Conservation (phyloP, 2,113 vertebrate species). For the Alces alces region DNA sequence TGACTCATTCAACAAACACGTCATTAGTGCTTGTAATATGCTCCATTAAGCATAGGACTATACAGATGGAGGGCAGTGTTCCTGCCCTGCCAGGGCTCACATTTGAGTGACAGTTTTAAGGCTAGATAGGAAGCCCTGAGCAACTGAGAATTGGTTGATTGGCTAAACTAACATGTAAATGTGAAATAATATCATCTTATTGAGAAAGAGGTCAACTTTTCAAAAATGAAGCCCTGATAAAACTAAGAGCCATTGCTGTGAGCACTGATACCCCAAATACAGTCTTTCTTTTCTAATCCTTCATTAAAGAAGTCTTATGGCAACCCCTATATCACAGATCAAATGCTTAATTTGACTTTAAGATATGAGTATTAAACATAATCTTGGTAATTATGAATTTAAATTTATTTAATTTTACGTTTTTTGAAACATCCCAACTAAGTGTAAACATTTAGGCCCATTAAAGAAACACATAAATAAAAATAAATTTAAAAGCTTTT, state of each 20-base stretch:
- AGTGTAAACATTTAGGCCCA: neutral
- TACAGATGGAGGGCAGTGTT: neutral
- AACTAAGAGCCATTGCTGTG: neutral
- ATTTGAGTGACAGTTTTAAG: neutral
- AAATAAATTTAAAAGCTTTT: neutral
- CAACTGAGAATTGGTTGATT: neutral
- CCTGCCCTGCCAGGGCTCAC: neutral
- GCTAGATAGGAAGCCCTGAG: neutral
- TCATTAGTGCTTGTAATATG: neutral
- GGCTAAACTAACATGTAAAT: neutral
- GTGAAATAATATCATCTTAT: neutral
- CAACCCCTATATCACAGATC: neutral
- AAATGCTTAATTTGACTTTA: neutral
- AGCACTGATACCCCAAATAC: neutral
- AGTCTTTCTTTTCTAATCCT: neutral
- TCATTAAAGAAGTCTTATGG: neutral
- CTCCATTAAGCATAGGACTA: neutral
- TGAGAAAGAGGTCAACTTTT: neutral
- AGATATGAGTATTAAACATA: constrained; percentile 9
- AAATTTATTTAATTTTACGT: neutral
- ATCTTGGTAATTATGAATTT: neutral
- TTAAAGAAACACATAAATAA: neutral
- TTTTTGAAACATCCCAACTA: neutral
- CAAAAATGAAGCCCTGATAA: neutral
- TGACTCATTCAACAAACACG: neutral